A percentile compares a stretch with the other conserved stretches of the same genome.
These are phyloP conservation scores for Microchrysa polita DNA, from an alignment of 2,888 invertebrate species.

Conservation along the genomic window DNA sequence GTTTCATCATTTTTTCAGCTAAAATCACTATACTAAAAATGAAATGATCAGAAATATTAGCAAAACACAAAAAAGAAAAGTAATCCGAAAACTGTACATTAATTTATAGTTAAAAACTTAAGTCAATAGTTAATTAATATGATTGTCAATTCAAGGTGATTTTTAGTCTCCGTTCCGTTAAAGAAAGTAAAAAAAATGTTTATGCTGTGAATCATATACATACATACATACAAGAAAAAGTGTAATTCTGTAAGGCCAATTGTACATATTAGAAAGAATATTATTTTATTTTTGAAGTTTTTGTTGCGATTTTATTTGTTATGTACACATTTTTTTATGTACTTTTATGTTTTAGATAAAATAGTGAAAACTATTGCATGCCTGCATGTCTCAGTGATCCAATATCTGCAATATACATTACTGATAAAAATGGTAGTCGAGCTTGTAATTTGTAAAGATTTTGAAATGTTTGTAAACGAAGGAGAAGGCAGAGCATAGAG, in stretches of 20 bases:
- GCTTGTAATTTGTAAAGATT: background rate
- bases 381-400: background rate
- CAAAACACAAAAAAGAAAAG: too few species aligned
- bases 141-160: constrained; percentile 28
- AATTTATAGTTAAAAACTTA: constrained; percentile 29
- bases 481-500: too few species aligned
- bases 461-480: too few species aligned
- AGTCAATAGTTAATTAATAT: constrained; percentile 37
- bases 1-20: too few species aligned
- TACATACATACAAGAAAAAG: too few species aligned
- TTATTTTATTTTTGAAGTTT: background rate
- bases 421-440: constrained; percentile 14
- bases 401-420: background rate
- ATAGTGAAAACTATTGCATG: background rate
- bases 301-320: background rate
- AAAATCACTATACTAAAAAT: too few species aligned
- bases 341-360: background rate
- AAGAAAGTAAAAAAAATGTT: background rate
- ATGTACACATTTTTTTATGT: background rate
- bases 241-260: constrained; percentile 29
- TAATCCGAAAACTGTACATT: constrained; percentile 1
- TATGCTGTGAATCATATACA: constrained; percentile 26
- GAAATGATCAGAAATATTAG: too few species aligned
- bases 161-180: background rate
- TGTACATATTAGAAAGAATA: constrained; percentile 25